phyloP scores from a whole-genome alignment of 2,797 vertebrate genomes.

The Peromyscus attwateri region DNA sequence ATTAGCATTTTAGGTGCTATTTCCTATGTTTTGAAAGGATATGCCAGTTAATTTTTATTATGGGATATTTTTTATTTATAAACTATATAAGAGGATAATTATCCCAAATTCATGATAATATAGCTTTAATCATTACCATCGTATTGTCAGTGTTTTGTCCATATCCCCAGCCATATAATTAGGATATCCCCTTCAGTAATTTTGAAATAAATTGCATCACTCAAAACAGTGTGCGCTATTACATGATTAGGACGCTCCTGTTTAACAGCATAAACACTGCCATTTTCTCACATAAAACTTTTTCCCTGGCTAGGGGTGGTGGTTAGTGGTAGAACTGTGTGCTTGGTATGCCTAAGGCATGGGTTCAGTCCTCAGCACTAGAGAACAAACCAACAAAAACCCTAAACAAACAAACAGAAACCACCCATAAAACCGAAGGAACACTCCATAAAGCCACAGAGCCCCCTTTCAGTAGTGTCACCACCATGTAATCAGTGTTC shows the following conservation, averaged over 20 bases:
- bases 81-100: not conserved
- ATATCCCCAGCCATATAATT: not conserved
- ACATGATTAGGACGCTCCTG: not conserved
- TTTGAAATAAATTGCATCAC: constrained; percentile 22
- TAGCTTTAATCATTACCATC: not conserved
- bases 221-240: not conserved
- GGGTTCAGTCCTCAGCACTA: not conserved
- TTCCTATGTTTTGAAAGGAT: constrained; percentile 2
- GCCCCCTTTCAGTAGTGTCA: not conserved
- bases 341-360: not conserved
- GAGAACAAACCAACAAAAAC: not conserved
- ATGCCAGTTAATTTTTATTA: constrained; percentile 36
- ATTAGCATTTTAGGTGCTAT: not conserved
- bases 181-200: not conserved
- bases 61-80: constrained; percentile 1
- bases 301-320: not conserved
- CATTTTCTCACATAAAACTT: not conserved
- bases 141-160: not conserved
- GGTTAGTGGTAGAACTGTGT: not conserved
- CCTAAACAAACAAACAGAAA: not conserved
- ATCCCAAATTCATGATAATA: not conserved
- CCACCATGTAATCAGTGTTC: not conserved
- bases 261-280: not conserved
- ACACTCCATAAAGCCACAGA: not conserved
- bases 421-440: not conserved